Conservation (phyloP, 2,888 invertebrate genomes). For the Arctia plantaginis region DNA sequence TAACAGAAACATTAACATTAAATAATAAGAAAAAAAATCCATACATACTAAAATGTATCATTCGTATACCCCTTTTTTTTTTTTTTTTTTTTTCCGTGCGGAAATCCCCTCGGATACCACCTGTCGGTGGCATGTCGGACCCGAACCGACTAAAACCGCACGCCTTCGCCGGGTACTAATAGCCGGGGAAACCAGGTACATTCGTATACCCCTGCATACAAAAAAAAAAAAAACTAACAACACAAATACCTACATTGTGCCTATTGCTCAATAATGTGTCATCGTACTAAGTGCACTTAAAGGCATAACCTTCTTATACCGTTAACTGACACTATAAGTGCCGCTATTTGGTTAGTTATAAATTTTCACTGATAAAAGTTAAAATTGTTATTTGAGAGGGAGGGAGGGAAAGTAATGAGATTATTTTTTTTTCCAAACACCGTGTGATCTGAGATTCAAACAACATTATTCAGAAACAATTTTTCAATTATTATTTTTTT, state of each 20-base stretch:
- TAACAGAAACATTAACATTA: not conserved
- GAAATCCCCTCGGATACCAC: too few relatives aligned
- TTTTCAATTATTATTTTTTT: not conserved
- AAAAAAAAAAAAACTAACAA: not conserved
- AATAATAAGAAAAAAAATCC: not conserved
- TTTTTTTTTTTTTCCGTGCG: too few relatives aligned
- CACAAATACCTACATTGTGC: slow-evolving; percentile 20
- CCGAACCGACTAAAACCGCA: too few relatives aligned
- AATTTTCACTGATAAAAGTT: not conserved
- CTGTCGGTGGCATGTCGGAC: too few relatives aligned
- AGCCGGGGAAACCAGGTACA: too few relatives aligned
- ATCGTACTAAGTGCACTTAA: slow-evolving; percentile 35
- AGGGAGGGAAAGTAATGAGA: too few relatives aligned
- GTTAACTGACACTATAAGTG: slow-evolving; percentile 37
- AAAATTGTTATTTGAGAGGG: too few relatives aligned
- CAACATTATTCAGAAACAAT: not conserved
- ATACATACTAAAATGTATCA: not conserved
- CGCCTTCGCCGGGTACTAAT: too few relatives aligned
- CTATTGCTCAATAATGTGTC: slow-evolving; percentile 44
- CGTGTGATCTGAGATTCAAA: not conserved
- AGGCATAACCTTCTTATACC: slow-evolving; percentile 20
- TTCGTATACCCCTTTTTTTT: too few relatives aligned
- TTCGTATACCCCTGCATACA: not conserved
- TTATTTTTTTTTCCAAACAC: not conserved
- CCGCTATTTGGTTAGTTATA: slow-evolving; percentile 17